Conservation (phyloP, 2,113 vertebrate species). For the Lampris incognitus region DNA sequence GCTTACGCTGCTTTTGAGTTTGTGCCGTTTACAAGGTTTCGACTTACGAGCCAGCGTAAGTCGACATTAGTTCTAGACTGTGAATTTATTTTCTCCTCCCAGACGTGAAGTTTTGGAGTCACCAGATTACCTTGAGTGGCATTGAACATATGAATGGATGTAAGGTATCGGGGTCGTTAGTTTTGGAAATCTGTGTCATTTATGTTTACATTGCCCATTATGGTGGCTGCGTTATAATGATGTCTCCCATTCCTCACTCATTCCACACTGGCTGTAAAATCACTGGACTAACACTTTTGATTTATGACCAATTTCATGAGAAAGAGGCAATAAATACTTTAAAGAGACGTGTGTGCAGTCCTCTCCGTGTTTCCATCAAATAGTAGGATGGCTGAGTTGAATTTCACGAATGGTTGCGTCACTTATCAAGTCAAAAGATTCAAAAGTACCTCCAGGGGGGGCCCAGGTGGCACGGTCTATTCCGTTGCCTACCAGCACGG, state of each 20-base stretch:
- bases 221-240: slow-evolving; percentile 29
- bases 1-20: slow-evolving; percentile 15
- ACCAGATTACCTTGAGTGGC: slow-evolving; percentile 27
- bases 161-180: slow-evolving; percentile 11
- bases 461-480: too few relatives aligned
- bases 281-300: slow-evolving; percentile 59
- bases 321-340: slow-evolving; percentile 71
- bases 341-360: slow-evolving; percentile 6
- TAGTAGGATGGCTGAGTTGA: neutral
- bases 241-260: slow-evolving; percentile 54
- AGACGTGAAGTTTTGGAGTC: slow-evolving; percentile 22
- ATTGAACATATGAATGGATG: neutral
- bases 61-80: slow-evolving; percentile 15
- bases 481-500: too few relatives aligned
- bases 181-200: slow-evolving; percentile 39
- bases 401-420: neutral
- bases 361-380: neutral
- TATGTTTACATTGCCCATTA: slow-evolving; percentile 60
- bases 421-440: too few relatives aligned
- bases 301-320: slow-evolving; percentile 60
- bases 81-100: slow-evolving; percentile 14
- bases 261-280: slow-evolving; percentile 56
- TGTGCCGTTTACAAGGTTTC: slow-evolving; percentile 23
- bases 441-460: neutral
- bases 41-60: neutral